Conservation (phyloP, 2,797 vertebrate species). For the Pseudocheirus occidentalis region DNA sequence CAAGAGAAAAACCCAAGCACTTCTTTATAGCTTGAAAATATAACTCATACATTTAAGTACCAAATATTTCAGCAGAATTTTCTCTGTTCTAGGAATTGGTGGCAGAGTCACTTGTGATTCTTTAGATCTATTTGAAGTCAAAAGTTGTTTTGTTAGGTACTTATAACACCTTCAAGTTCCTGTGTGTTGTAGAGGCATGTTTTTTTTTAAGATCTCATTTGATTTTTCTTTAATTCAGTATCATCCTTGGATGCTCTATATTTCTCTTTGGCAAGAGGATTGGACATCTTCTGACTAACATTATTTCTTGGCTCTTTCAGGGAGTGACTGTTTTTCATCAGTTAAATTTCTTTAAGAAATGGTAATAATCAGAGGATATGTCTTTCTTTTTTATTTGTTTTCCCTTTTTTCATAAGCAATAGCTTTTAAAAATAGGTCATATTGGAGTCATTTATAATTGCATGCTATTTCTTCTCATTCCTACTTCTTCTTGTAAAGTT, state of each 20-base stretch:
- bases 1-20: not conserved
- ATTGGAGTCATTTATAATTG: not conserved
- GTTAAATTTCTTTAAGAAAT: not conserved
- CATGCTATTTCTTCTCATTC: not conserved
- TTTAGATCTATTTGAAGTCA: not conserved
- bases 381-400: not conserved
- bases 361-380: not conserved
- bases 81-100: not conserved
- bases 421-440: not conserved
- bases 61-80: not conserved
- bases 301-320: not conserved
- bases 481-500: not conserved
- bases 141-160: not conserved
- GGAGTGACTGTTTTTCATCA: not conserved
- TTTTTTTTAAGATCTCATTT: not conserved
- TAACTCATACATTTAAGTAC: not conserved
- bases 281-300: not conserved
- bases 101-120: not conserved
- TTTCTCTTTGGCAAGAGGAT: not conserved
- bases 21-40: not conserved
- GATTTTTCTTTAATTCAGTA: not conserved
- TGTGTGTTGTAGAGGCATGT: not conserved
- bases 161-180: not conserved
- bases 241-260: not conserved
- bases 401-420: not conserved